These are phyloP conservation scores for Amphipoea oculea DNA, from an alignment of 2,888 invertebrate species.

Conservation along the genomic window DNA sequence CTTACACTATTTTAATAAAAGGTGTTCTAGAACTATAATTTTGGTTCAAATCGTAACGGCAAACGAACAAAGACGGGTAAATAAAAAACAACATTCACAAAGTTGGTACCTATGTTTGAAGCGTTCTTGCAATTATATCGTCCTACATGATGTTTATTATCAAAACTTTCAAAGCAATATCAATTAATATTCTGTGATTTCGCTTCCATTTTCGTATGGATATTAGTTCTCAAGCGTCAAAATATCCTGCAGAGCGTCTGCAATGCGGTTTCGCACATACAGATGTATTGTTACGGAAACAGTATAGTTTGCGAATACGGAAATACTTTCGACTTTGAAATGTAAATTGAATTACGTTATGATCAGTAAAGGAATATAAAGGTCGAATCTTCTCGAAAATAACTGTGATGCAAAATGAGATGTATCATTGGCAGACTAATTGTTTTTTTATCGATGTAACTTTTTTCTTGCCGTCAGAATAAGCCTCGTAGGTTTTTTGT, in stretches of 20 bases:
- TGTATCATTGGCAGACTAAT: background rate
- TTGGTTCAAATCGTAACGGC: conserved; percentile 33
- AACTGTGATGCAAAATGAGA: conserved; percentile 1
- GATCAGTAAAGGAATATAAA: conserved; percentile 7
- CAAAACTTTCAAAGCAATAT: conserved; percentile 15
- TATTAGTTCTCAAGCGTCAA: conserved; percentile 36
- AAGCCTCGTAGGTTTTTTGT: background rate
- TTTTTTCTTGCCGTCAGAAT: background rate
- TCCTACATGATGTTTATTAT: background rate
- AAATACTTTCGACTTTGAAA: conserved; percentile 1
- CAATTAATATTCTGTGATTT: conserved; percentile 29
- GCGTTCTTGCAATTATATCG: background rate
- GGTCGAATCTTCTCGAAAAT: conserved; percentile 3
- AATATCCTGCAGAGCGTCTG: conserved; percentile 64
- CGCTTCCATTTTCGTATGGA: conserved; percentile 26
- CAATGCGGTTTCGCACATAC: conserved; percentile 59
- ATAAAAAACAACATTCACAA: conserved; percentile 23
- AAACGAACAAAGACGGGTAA: conserved; percentile 14
- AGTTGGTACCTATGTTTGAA: background rate
- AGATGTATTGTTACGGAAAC: conserved; percentile 48
- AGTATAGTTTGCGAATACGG: conserved; percentile 30
- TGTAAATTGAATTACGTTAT: conserved; percentile 20
- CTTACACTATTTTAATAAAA: conserved; percentile 31
- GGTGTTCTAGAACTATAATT: conserved; percentile 53
- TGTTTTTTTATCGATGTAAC: background rate